Evolutionary conservation across 1,140 invertebrate genomes (phyloP).

Genomic region (Drosophila santomea): DNA sequence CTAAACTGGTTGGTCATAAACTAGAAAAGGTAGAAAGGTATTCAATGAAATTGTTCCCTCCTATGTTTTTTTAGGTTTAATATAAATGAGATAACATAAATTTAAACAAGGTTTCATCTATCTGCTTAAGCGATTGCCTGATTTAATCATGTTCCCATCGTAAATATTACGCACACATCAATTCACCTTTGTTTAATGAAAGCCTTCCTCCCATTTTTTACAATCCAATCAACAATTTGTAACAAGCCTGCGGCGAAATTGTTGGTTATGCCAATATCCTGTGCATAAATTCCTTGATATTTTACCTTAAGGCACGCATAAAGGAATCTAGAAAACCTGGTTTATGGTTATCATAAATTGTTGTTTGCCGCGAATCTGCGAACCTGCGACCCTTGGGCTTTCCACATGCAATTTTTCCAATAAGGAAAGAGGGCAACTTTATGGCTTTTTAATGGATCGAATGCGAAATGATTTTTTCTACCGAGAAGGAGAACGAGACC

Average conservation of each 20-base stretch:
- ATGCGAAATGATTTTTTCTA: constrained; percentile 2
- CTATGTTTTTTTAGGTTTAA: too few relatives aligned
- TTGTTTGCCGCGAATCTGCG: constrained; percentile 61
- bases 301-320: constrained; percentile 62
- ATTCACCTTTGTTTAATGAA: constrained; percentile 65
- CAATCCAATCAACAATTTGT: constrained; percentile 59
- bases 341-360: constrained; percentile 77
- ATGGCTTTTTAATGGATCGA: constrained; percentile 73
- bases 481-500: not conserved
- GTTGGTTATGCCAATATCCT: constrained; percentile 53
- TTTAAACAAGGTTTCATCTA: not conserved
- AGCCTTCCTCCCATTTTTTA: constrained; percentile 36
- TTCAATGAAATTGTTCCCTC: too few relatives aligned
- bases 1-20: too few relatives aligned
- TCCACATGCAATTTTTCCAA: constrained; percentile 40
- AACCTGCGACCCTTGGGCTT: constrained; percentile 63
- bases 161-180: constrained; percentile 21
- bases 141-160: constrained; percentile 18
- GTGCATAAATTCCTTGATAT: constrained; percentile 73
- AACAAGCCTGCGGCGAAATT: constrained; percentile 23
- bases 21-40: too few relatives aligned
- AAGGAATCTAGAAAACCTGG: constrained; percentile 32
- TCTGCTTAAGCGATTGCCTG: not conserved
- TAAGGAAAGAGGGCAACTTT: constrained; percentile 45
- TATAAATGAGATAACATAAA: not conserved